Evolutionary conservation across 2,113 vertebrate species (phyloP), one percentile per base, ranked within the genome.

Genomic region (Oryzias woworae): DNA sequence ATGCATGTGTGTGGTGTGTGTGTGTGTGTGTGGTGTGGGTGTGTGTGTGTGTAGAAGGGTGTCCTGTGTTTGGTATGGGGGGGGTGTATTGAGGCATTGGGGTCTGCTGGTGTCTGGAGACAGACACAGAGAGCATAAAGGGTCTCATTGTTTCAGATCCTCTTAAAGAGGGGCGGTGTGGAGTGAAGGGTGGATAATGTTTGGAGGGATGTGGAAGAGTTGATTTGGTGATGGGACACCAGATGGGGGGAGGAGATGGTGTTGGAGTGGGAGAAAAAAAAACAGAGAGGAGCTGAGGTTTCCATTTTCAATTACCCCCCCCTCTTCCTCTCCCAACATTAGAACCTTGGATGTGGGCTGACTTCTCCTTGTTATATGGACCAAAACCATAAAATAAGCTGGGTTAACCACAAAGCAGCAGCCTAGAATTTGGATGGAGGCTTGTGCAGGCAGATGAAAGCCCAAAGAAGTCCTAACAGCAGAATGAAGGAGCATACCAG

Each of bases 281-380:
- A 49, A 45, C 7, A 43, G 18, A 23, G n/a, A 58, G 20, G 26
- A 36, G 71, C 69, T 12, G 49, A 42, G 28, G 92, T 89, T 91
- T 87, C 81, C 90, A 69, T 51, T 66, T 85, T 85, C 66, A 87
- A 89, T 90, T 93, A 92, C 88, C 89, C 36, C 31, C 31, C 36
- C 36, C 5, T 36, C 10, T 36, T 12, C 36, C 36, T 36, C 36
- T 36, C 36, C 36, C 36, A 36, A 36, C 36, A 36, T 36, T 12
- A 36, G 36, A 13, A 36, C 1, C 36, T 36, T 36, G 36, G 36
- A 36, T 36, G 36, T 36, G 36, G 36, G 36, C 36, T 36, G 36
- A 36, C 10, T 36, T 36, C 36, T 36, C 36, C 10, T 36, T 10
- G 10, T 36, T 36, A 36, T 36, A 10, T 36, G 10, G 36, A 36